Evolutionary conservation across 2,797 vertebrate genomes (phyloP).

Genomic region (Danio kyathit): DNA sequence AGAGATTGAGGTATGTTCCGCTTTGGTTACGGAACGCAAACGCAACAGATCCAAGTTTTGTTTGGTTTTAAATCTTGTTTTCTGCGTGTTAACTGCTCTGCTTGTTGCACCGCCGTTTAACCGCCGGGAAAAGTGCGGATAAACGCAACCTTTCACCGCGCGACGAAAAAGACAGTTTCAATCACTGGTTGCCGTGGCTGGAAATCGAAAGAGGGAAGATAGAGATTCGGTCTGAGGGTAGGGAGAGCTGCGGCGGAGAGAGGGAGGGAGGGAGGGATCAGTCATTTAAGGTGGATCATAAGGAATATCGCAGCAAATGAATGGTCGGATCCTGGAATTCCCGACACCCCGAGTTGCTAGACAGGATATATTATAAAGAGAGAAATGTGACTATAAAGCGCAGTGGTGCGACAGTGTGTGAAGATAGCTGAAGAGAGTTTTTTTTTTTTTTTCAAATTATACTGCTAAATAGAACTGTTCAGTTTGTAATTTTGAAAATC

Average conservation of each 20-base stretch:
- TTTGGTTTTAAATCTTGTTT: conserved; percentile 49
- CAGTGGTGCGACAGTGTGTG: not conserved
- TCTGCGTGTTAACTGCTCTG: conserved; percentile 27
- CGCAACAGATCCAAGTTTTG: conserved; percentile 61
- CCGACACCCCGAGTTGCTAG: conserved; percentile 5
- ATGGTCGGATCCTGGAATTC: conserved; percentile 24
- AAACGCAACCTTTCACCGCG: conserved; percentile 50
- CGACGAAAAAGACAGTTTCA: conserved; percentile 48
- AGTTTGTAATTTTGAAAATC: not conserved
- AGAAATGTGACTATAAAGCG: not conserved
- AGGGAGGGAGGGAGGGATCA: conserved; percentile 65
- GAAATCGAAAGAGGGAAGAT: conserved; percentile 64
- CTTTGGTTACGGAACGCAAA: conserved; percentile 34
- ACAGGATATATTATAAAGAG: not conserved
- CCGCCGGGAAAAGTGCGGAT: conserved; percentile 51
- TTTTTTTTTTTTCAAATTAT: not conserved
- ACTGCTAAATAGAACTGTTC: not conserved
- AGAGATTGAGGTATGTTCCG: conserved; percentile 50
- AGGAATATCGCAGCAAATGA: conserved; percentile 46
- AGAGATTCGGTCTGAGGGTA: conserved; percentile 45
- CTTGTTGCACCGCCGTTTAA: conserved; percentile 35
- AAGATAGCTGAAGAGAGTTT: not conserved
- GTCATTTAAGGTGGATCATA: conserved; percentile 65
- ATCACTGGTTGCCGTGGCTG: conserved; percentile 64
- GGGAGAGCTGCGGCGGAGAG: conserved; percentile 52